Base-by-base conservation (phyloP, 1,140 invertebrate species). In the Coboldia fuscipes region DNA sequence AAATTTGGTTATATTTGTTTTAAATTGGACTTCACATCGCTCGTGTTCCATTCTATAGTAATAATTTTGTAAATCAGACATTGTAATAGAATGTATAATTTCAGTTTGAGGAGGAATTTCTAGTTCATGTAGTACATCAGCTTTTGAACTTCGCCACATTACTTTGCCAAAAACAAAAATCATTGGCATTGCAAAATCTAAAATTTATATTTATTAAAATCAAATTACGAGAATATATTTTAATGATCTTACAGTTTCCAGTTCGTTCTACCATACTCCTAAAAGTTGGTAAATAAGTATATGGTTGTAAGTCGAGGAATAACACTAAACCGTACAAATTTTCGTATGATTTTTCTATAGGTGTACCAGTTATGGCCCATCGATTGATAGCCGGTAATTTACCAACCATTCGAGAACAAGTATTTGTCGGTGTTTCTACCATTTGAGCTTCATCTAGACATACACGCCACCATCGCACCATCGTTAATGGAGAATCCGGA, bases 381-480 rank as follows among this genome's bases (percentile, higher is more conserved):
- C 70, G 60, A 53, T 77, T 66, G 6, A 66, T 43, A 4, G 68
- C 65, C 14, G 72, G 74, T 72, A 84, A 75, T 41, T 63, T 55
- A 2, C 72, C 65, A 0, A 63, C 54, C 41, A 60, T 55, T 20
- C 60, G 61, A 3, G 63, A 58, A 2, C 62, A 57, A 7, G 39
- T 31, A 1, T 48, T 45, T 3, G 38, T 37, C 16, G 33, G 44
- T 38, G 60, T 60, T 50, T 82, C 79, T 2, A 82, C 75, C 64
- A 80, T 79, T 57, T 85, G 80, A 24, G 77, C 79, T 60, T 85
- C 80, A 58, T 85, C 80, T 10, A 84, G 54, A 48, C 75, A 79
- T 17, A 82, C 57, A 26, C 80, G 60, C 77, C 76, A 83, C 74
- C 75, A 85, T 31, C 72, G 51, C 1, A 84, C 59, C 45, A 65